Evolutionary conservation across 1,140 invertebrate species (phyloP).

Genomic region (Euglossa dilemma): DNA sequence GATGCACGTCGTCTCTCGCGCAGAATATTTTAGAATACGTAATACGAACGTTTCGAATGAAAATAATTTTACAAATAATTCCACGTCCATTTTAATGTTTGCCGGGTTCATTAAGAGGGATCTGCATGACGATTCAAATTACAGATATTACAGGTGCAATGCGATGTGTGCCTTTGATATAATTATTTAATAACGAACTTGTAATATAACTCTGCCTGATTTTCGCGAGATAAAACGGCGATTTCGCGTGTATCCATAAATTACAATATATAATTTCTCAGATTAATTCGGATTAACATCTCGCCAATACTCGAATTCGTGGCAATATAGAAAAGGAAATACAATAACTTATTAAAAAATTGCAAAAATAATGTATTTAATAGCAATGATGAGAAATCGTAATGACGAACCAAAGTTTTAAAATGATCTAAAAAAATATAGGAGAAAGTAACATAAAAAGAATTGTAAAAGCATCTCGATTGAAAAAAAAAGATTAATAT

Average conservation of each 20-base stretch:
- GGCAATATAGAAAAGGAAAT: background rate
- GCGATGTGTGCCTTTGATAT: background rate
- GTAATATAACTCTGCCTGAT: background rate
- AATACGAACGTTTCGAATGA: background rate
- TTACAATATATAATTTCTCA: background rate
- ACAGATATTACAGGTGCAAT: no score
- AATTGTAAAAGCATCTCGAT: no score
- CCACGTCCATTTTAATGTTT: background rate
- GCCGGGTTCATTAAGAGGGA: background rate
- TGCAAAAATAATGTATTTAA: no score
- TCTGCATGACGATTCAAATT: background rate
- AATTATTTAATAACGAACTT: background rate
- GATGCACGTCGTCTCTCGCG: background rate
- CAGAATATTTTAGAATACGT: background rate
- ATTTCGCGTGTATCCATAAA: background rate
- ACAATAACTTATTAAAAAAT: background rate
- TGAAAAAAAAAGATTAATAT: no score
- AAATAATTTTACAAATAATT: background rate
- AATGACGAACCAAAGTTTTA: no score
- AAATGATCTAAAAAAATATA: no score
- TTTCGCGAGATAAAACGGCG: background rate
- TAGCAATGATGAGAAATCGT: no score
- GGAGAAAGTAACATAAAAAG: no score
- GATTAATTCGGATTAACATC: no score
- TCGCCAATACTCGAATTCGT: background rate